Evolutionary conservation across 2,113 vertebrate genomes (phyloP), one percentile per base, ranked within the genome.

Genomic region (Cardinalis cardinalis): DNA sequence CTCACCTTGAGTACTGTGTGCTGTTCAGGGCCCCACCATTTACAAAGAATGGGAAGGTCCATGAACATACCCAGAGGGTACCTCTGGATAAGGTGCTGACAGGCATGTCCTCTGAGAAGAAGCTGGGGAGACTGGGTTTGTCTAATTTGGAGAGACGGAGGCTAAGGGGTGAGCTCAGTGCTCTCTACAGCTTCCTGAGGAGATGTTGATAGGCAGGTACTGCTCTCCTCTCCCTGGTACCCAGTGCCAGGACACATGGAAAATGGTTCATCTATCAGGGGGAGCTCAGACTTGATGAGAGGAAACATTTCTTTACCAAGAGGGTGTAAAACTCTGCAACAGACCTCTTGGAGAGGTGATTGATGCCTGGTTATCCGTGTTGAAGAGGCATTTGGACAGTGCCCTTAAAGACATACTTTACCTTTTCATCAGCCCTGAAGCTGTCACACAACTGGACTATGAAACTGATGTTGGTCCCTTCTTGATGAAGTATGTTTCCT

Each of bases 51-150:
- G 9, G 23, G 15, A 31, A 69, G 15, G n/a, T 32, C 2, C n/a
- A 14, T 7, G 36, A 77, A 24, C 0, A 9, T 0, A 1, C 10
- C 10, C 10, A 3, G 6, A 36, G 14, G 32, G 7, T 49, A 77
- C 2, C 23, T 63, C 34, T 60, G 7, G 24, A 5, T 18, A 85
- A 15, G 11, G 38, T 24, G 17, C 25, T 59, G 43, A 44, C 7
- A 87, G 32, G 17, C 21, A 36, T 10, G 20, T 34, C 32, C 49
- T 68, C 31, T 52, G 36, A 73, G 61, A 64, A 87, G 43, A 1
- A 5, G 20, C 34, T 71, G 32, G 68, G 40, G 28, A 34, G 25
- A 17, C 9, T 4, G 32, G 3, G 13, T 51, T 65, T 77, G 17
- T 52, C 31, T 60, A 10, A n/a, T 56, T 51, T 46, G 36, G 17